phyloP scores from a whole-genome alignment of 2,888 invertebrate genomes.

The Nomada flava region DNA sequence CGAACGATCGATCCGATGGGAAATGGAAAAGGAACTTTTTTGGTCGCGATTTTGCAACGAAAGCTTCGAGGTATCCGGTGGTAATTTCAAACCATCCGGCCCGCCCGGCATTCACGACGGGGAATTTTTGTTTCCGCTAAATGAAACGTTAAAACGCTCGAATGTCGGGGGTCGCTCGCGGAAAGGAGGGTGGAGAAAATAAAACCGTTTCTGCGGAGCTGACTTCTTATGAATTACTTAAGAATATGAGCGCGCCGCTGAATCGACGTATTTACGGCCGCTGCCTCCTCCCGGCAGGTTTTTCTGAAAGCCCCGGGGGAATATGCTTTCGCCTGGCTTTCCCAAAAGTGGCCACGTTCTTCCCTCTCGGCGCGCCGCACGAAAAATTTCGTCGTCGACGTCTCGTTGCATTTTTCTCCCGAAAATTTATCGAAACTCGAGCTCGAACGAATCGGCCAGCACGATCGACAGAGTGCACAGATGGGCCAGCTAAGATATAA shows the following conservation, averaged over 20 bases:
- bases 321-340: slow-evolving; percentile 33
- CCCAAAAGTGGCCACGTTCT: slow-evolving; percentile 37
- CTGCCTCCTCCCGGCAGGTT: slow-evolving; percentile 37
- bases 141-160: slow-evolving; percentile 50
- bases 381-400: slow-evolving; percentile 1
- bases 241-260: slow-evolving; percentile 61
- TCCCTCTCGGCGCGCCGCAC: slow-evolving; percentile 1
- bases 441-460: too few relatives aligned
- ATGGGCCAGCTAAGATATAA: neutral
- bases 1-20: neutral
- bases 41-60: neutral
- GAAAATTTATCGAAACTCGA: slow-evolving; percentile 9
- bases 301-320: slow-evolving; percentile 53
- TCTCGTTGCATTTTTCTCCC: neutral
- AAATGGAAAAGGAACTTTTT: neutral
- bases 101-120: slow-evolving; percentile 29
- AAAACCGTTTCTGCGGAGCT: slow-evolving; percentile 43
- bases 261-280: slow-evolving; percentile 66
- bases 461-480: neutral
- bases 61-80: neutral
- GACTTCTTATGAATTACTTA: slow-evolving; percentile 66
- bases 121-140: slow-evolving; percentile 45
- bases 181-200: slow-evolving; percentile 34
- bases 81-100: slow-evolving; percentile 15
- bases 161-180: slow-evolving; percentile 49